Evolutionary conservation across 2,113 vertebrate genomes (phyloP), one percentile per base, ranked within the genome.

Genomic region (Neotoma lepida): DNA sequence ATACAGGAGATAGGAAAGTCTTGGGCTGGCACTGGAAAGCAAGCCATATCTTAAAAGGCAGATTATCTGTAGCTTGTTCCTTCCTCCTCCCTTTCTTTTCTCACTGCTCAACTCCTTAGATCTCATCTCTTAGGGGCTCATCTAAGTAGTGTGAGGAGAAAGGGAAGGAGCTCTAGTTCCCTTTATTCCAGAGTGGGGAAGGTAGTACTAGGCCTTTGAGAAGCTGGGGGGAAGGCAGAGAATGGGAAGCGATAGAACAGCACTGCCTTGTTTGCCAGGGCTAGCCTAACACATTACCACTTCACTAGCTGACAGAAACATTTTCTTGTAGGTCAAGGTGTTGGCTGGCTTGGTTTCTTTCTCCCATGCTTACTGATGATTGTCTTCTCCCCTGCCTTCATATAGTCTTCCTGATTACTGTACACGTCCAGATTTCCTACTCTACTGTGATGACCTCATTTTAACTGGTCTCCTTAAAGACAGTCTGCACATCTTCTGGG

Each of bases 31-130:
- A 8, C 33, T 4, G n/a, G 63, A 86, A 68, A 86, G 44, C 44
- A n/a, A 93, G 73, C 77, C 54, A 1, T 64, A 41, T 85, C 39
- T 90, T 93, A 35, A 87, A 95, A 93, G 61, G 35, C 63, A 94
- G 56, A 58, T 87, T 91, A 39, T 20, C 46, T 82, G 33, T 89
- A 93, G 44, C 0, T 0, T 68, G 9, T 86, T 86, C 68, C 30
- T 93, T 56, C 41, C 68, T 46, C 61, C 15, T 91, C 13, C 30
- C 12, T 71, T 51, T 90, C 33, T 94, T 82, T 77, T 56, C 74
- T 94, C 51, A 64, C 33, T 70, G n/a, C 51, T 20, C 33, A 46
- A 84, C 68, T 49, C 51, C 5, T 80, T 81, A 39, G 51, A n/a
- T 39, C 22, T n/a, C n/a, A n/a, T n/a, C n/a, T n/a, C 26, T 80